Base-by-base conservation (phyloP, 2,797 vertebrate genomes). In the Jordanella pulchra region DNA sequence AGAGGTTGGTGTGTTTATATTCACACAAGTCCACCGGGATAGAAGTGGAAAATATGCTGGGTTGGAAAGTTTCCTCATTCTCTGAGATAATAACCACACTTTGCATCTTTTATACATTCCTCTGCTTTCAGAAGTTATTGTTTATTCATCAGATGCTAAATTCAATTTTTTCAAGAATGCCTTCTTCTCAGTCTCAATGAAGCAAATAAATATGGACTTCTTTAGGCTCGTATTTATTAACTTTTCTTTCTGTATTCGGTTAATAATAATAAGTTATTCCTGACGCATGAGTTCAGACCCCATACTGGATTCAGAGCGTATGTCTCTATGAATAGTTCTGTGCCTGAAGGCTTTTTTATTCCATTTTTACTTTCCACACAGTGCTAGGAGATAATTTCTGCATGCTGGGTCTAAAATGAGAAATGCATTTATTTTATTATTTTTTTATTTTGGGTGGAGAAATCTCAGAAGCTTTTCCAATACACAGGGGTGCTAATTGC, bases 71-170 rank as follows among this genome's bases (percentile, higher is more conserved):
- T 65, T 72, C 72, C 42, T 30, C 27, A 9, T 73, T 65, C 64
- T 77, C 7, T 51, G 69, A 45, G 66, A 47, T 53, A n/a, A 71
- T 51, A 71, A 74, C 66, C 21, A 23, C 7, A 50, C 17, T 71
- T 67, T 69, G 48, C 53, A 69, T 64, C 28, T 76, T 25, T 51
- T 42, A 15, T 13, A 15, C 28, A 32, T 64, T 63, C 55, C 15
- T 70, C 60, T 53, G 54, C 44, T 73, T 75, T 66, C 65, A 71
- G 27, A 63, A 13, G 13, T 61, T 4, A n/a, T 71, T 65, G 23
- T 72, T 72, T 79, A 69, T 81, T 72, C 55, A 75, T 72, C 42
- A 44, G 30, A 71, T 69, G 65, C 54, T 66, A 11, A 55, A 70
- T 44, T 76, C 56, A n/a, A 2, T 76, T 55, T 66, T 32, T 47